A percentile compares a stretch with the other conserved stretches of the same genome.
These are phyloP conservation scores for Tolmerus cingulatus DNA, from an alignment of 2,888 invertebrate species.

Conservation along the genomic window DNA sequence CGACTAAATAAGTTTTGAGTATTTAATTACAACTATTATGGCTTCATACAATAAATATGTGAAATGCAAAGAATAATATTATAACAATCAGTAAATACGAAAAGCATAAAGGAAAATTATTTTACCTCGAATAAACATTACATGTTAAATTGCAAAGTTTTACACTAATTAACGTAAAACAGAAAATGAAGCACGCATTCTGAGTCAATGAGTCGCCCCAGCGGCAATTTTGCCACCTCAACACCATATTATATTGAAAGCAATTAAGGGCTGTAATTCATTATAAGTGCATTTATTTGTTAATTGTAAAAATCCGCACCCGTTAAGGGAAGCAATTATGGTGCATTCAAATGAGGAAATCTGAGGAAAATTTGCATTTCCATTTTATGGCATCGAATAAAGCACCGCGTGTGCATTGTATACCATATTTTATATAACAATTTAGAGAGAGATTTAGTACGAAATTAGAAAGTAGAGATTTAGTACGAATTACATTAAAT, in stretches of 20 bases:
- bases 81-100: background rate
- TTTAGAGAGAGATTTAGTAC: background rate
- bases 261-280: slow-evolving; percentile 17
- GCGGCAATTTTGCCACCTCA: background rate
- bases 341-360: background rate
- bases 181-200: background rate
- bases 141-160: slow-evolving; percentile 5
- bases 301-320: background rate
- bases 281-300: background rate
- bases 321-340: background rate
- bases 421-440: background rate
- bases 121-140: background rate
- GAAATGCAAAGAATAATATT: background rate
- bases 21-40: no score
- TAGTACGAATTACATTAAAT: background rate
- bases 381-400: background rate
- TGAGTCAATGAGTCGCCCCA: background rate
- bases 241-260: background rate
- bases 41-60: background rate
- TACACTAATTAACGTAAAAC: background rate
- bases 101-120: background rate
- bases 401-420: background rate
- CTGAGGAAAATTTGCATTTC: background rate
- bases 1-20: no score
- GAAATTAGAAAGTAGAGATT: background rate